Percentiles rank a stretch among this genome's conserved stretches.
phyloP scores from a whole-genome alignment of 2,888 invertebrate species.

The Villa cingulata region DNA sequence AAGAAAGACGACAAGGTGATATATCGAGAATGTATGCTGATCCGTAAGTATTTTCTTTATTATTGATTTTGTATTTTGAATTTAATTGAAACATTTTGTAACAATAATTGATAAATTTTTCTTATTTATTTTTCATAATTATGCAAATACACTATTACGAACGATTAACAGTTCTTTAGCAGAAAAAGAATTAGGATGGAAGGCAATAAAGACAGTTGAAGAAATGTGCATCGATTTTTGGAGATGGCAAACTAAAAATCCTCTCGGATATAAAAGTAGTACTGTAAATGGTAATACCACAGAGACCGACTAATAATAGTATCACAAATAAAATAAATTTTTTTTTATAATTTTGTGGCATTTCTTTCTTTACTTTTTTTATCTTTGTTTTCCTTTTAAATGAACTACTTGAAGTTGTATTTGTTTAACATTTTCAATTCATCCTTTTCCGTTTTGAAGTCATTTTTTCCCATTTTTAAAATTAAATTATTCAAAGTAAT shows the following conservation, averaged over 20 bases:
- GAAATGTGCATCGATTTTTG: constrained; percentile 86
- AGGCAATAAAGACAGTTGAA: constrained; percentile 53
- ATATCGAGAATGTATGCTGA: constrained; percentile 76
- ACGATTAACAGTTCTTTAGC: constrained; percentile 41
- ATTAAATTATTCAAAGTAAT: too few relatives aligned
- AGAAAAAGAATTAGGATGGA: constrained; percentile 66
- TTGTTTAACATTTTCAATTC: too few relatives aligned
- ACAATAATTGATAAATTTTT: background rate
- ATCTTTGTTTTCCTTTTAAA: too few relatives aligned
- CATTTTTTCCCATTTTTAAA: too few relatives aligned
- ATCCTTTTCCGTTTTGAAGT: too few relatives aligned
- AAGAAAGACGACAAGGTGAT: constrained; percentile 67
- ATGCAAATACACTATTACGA: too few relatives aligned
- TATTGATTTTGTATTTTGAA: background rate
- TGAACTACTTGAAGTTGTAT: too few relatives aligned
- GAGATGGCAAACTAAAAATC: constrained; percentile 82
- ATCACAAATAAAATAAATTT: too few relatives aligned
- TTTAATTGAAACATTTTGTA: too few relatives aligned
- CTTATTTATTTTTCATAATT: background rate
- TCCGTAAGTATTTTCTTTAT: constrained; percentile 31
- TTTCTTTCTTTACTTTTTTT: too few relatives aligned
- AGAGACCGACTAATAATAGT: too few relatives aligned
- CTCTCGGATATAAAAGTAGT: constrained; percentile 47
- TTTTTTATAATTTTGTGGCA: too few relatives aligned
- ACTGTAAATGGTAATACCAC: constrained; percentile 11